A percentile compares a stretch with the other conserved stretches of the same genome.
Conservation (phyloP, 2,888 invertebrate genomes). For the Bibio marci region DNA sequence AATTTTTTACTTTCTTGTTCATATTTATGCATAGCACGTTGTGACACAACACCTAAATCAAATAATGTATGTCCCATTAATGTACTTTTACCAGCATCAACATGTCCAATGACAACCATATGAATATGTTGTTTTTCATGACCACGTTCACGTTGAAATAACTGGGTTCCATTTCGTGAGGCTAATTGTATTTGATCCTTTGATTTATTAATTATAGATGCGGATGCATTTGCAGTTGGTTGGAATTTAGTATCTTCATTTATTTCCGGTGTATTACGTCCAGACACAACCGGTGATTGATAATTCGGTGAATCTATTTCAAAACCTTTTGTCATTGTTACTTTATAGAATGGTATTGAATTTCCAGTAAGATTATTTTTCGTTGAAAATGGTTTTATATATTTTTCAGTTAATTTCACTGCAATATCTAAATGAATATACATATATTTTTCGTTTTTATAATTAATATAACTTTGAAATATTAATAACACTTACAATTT, state of each 20-base stretch:
- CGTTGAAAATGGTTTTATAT: slow-evolving; percentile 11
- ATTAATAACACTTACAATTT: no score
- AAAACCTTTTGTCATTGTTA: slow-evolving; percentile 20
- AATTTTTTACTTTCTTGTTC: slow-evolving; percentile 93
- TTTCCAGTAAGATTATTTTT: slow-evolving; percentile 18
- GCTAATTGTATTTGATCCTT: slow-evolving; percentile 30
- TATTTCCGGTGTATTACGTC: slow-evolving; percentile 37
- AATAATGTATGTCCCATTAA: slow-evolving; percentile 64
- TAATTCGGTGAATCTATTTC: slow-evolving; percentile 37
- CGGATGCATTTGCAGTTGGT: no score
- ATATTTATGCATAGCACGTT: slow-evolving; percentile 86
- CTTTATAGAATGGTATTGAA: slow-evolving; percentile 14
- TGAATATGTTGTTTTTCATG: slow-evolving; percentile 75
- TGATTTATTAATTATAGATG: no score
- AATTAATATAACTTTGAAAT: no score
- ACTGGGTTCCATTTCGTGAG: slow-evolving; percentile 30
- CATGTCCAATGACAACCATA: slow-evolving; percentile 89
- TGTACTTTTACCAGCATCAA: slow-evolving; percentile 84
- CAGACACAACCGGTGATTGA: slow-evolving; percentile 46
- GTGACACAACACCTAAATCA: slow-evolving; percentile 70
- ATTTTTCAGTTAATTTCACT: slow-evolving; percentile 9
- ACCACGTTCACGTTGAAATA: slow-evolving; percentile 58
- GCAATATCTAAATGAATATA: slow-evolving; percentile 10
- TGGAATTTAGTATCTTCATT: slow-evolving; percentile 16
- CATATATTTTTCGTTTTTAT: no score